Evolutionary conservation across 1,140 invertebrate species (phyloP).

Genomic region (Heliothis subflexa): DNA sequence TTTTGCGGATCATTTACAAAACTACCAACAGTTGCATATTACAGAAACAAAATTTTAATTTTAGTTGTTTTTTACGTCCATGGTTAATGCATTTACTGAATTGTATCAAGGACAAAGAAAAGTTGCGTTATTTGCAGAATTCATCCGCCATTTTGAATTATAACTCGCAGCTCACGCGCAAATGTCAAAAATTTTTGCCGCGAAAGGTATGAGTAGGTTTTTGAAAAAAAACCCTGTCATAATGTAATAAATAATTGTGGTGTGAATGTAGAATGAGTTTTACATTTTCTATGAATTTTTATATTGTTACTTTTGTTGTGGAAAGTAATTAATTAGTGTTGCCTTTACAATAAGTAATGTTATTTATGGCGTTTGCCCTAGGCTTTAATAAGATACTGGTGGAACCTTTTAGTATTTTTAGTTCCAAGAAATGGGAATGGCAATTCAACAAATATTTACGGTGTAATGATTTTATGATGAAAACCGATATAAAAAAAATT

Average conservation of each 20-base stretch:
- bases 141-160: slow-evolving; percentile 37
- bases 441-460: background rate
- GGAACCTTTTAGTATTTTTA: background rate
- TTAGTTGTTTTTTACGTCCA: background rate
- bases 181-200: slow-evolving; percentile 36
- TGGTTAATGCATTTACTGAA: slow-evolving; percentile 36
- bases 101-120: slow-evolving; percentile 38
- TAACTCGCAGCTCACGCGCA: slow-evolving; percentile 25
- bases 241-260: slow-evolving; percentile 30
- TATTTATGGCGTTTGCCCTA: background rate
- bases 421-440: background rate
- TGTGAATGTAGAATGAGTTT: slow-evolving; percentile 5
- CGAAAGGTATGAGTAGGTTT: slow-evolving; percentile 16
- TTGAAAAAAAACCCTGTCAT: slow-evolving; percentile 13
- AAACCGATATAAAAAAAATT: too few relatives aligned
- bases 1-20: slow-evolving; percentile 31
- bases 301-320: slow-evolving; percentile 14
- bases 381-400: background rate
- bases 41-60: slow-evolving; percentile 6
- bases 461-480: too few relatives aligned
- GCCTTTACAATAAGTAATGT: slow-evolving; percentile 8
- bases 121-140: slow-evolving; percentile 40
- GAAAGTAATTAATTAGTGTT: slow-evolving; percentile 32
- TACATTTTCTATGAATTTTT: slow-evolving; percentile 31
- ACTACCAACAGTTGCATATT: slow-evolving; percentile 15